Evolutionary conservation across 1,140 invertebrate genomes (phyloP).

Genomic region (Macrobrachium rosenbergii): DNA sequence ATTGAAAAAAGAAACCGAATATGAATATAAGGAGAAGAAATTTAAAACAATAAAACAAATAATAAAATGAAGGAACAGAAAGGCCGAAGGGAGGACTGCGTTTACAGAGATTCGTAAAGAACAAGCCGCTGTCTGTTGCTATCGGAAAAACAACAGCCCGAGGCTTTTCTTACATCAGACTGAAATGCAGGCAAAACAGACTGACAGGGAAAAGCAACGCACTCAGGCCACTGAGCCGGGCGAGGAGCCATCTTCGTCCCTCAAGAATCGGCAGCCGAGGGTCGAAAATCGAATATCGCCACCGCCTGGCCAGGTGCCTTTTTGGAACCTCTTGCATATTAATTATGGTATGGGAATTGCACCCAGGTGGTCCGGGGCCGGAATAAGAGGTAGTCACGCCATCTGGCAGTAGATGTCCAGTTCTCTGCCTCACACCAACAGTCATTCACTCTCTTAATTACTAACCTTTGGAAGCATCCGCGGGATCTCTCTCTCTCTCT

Average conservation of each 20-base stretch:
- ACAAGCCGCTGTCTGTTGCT: background rate
- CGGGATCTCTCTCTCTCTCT: too few species aligned
- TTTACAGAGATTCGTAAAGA: background rate
- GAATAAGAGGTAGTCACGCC: slow-evolving; percentile 62
- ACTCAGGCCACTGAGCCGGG: background rate
- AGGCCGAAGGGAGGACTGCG: background rate
- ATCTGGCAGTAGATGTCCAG: slow-evolving; percentile 59
- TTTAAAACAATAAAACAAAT: background rate
- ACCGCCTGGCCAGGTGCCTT: background rate
- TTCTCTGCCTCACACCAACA: slow-evolving; percentile 56
- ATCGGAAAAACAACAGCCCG: slow-evolving; percentile 8
- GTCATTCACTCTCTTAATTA: slow-evolving; percentile 61
- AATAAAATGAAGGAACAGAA: background rate
- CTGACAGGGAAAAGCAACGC: slow-evolving; percentile 51
- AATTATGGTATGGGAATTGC: slow-evolving; percentile 64
- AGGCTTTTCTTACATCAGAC: slow-evolving; percentile 55
- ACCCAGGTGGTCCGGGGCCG: slow-evolving; percentile 56
- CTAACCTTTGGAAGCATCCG: slow-evolving; percentile 20
- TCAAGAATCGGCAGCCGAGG: background rate
- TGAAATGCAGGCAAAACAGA: slow-evolving; percentile 61
- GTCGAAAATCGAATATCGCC: background rate
- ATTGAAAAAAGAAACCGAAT: background rate
- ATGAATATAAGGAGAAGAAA: background rate
- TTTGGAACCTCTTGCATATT: slow-evolving; percentile 57
- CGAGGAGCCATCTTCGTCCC: background rate